A percentile compares a stretch with the other conserved stretches of the same genome.
These are phyloP conservation scores for Aphodius sticticus DNA, from an alignment of 2,888 invertebrate genomes.

Conservation along the genomic window DNA sequence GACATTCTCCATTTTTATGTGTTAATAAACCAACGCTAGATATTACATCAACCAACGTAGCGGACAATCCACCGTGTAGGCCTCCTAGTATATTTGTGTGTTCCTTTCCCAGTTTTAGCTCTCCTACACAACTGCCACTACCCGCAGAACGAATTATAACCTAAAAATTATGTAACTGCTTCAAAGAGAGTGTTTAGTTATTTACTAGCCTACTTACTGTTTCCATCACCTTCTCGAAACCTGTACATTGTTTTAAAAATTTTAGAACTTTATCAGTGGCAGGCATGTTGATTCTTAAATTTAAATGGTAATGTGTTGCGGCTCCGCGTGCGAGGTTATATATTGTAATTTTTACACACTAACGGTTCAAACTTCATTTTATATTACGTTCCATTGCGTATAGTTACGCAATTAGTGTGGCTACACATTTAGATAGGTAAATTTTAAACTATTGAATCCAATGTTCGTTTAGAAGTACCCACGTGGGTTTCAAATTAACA, in stretches of 20 bases:
- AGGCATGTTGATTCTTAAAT: slow-evolving; percentile 8
- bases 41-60: slow-evolving; percentile 78
- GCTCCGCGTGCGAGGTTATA: not conserved
- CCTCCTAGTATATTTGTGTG: slow-evolving; percentile 78
- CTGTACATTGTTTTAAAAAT: slow-evolving; percentile 7
- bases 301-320: not conserved
- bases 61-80: slow-evolving; percentile 87
- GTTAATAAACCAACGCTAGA: slow-evolving; percentile 77
- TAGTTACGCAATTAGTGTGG: not conserved
- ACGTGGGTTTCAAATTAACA: too few species aligned
- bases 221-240: slow-evolving; percentile 24
- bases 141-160: slow-evolving; percentile 62
- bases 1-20: slow-evolving; percentile 61
- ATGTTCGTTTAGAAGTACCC: not conserved
- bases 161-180: slow-evolving; percentile 41
- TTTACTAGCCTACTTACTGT: slow-evolving; percentile 21
- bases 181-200: not conserved
- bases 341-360: not conserved
- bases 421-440: not conserved
- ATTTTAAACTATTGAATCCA: not conserved
- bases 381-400: not conserved
- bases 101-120: slow-evolving; percentile 76
- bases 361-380: not conserved
- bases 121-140: slow-evolving; percentile 77
- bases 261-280: slow-evolving; percentile 17